Percentiles rank a stretch among this genome's conserved stretches.
phyloP scores from a whole-genome alignment of 2,113 vertebrate genomes.

The Morone saxatilis region DNA sequence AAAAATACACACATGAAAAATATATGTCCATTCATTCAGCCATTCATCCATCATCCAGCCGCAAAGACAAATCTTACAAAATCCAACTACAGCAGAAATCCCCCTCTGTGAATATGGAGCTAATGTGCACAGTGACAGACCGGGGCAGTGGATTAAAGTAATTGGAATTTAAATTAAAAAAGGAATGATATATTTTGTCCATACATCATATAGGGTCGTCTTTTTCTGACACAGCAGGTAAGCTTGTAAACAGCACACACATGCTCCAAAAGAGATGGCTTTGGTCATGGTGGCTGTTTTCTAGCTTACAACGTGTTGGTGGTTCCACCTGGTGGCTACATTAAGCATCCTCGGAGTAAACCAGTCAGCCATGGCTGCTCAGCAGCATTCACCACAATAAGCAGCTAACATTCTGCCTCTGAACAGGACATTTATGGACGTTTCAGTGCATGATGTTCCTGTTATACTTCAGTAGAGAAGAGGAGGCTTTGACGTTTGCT shows the following conservation, averaged over 20 bases:
- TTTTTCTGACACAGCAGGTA: conserved; percentile 57
- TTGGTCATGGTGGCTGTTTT: conserved; percentile 36
- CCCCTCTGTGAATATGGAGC: conserved; percentile 21
- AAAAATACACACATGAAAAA: conserved; percentile 34
- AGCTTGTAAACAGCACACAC: conserved; percentile 27
- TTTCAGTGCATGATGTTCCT: neutral
- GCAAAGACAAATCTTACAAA: conserved; percentile 22
- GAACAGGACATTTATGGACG: neutral
- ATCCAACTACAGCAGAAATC: conserved; percentile 37
- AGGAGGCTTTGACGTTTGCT: conserved; percentile 98
- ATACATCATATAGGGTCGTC: conserved; percentile 25
- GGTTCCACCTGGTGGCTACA: conserved; percentile 72
- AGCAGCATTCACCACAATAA: conserved; percentile 16
- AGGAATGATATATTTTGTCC: conserved; percentile 45
- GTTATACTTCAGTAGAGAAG: conserved; percentile 96
- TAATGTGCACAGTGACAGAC: conserved; percentile 55
- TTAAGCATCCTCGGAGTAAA: conserved; percentile 20
- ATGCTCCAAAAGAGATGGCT: conserved; percentile 35
- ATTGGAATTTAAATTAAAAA: conserved; percentile 43
- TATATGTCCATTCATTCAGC: neutral
- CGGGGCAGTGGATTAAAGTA: conserved; percentile 2
- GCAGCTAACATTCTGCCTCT: conserved; percentile 27
- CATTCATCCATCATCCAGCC: conserved; percentile 7
- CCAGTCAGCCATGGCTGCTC: conserved; percentile 12
- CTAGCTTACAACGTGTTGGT: conserved; percentile 12